Base-by-base conservation (phyloP, 2,113 vertebrate species). In the Coturnix japonica region DNA sequence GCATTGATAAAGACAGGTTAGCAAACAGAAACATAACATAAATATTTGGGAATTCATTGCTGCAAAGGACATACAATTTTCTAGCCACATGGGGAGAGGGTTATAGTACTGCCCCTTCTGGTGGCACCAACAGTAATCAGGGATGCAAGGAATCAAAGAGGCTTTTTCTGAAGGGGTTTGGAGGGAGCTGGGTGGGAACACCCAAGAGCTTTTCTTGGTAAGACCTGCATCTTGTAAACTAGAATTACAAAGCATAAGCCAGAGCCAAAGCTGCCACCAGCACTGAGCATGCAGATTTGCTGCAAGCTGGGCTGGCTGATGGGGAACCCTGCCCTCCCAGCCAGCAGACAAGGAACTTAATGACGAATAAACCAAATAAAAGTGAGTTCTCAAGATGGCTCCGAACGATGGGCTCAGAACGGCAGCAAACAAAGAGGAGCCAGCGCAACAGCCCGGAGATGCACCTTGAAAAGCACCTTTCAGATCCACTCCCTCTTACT, bases 301-400 rank as follows among this genome's bases (percentile, higher is more conserved):
- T 5, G 4, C 31, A 31, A 60, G 47, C 33, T 7, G 0, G 41
- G n/a, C 41, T 81, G 81, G 49, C 16, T 49, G 43, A 44, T 39
- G 75, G 26, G 64, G 56, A 86, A 31, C 60, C 64, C 57, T 71
- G 74, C 63, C 56, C 70, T 23, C 43, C 7, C 78, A 89, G 67
- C 78, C 17, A 30, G 39, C 64, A 53, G 30, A 22, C 41, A 31
- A 59, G 28, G 73, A 95, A 56, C n/a, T 44, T 23, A 61, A 59
- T 31, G 37, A 76, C 46, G 56, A 61, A 91, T 22, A 71, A 61
- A 39, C 31, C 41, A 25, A 85, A 60, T 9, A 5, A 39, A 44
- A 9, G 16, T 3, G 18, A 75, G 91, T n/a, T 53, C 82, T 26
- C 90, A 95, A 91, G 39, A 89, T 69, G 83, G 92, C 80, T 95